These are phyloP conservation scores for Pollachius pollachius DNA, from an alignment of 2,113 vertebrate genomes.

Conservation along the genomic window DNA sequence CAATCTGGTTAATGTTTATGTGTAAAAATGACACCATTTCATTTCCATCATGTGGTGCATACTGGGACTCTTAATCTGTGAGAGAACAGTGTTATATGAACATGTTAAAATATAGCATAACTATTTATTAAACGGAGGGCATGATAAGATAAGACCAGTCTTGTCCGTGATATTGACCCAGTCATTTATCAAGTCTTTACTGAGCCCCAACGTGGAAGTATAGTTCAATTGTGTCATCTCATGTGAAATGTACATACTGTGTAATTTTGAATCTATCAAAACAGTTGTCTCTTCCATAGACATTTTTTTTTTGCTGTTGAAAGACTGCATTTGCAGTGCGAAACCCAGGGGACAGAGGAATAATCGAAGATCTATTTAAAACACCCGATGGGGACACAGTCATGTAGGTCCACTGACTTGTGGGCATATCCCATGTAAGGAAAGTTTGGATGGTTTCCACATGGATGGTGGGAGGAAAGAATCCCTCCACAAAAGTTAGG, in stretches of 20 bases:
- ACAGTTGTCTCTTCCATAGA: slow-evolving; percentile 42
- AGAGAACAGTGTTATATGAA: slow-evolving; percentile 24
- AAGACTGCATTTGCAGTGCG: slow-evolving; percentile 53
- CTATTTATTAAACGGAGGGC: slow-evolving; percentile 65
- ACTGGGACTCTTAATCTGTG: slow-evolving; percentile 12
- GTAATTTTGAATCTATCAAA: slow-evolving; percentile 47
- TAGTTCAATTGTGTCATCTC: slow-evolving; percentile 49
- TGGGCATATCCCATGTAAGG: no score
- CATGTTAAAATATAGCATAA: slow-evolving; percentile 13
- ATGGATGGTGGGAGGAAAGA: no score
- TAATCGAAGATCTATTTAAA: no score
- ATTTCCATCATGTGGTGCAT: slow-evolving; percentile 21
- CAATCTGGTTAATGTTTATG: slow-evolving; percentile 3
- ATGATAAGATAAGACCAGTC: slow-evolving; percentile 44
- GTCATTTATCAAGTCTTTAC: slow-evolving; percentile 72
- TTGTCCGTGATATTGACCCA: slow-evolving; percentile 64
- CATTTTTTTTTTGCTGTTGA: slow-evolving; percentile 31
- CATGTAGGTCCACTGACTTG: no score
- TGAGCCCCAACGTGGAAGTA: slow-evolving; percentile 61
- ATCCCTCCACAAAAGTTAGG: no score
- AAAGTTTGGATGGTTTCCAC: no score
- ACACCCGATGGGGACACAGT: no score
- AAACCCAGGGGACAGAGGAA: not conserved
- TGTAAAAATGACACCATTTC: slow-evolving; percentile 12
- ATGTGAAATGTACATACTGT: slow-evolving; percentile 55